Conservation (phyloP, 2,797 vertebrate genomes). For the Coreius guichenoti region DNA sequence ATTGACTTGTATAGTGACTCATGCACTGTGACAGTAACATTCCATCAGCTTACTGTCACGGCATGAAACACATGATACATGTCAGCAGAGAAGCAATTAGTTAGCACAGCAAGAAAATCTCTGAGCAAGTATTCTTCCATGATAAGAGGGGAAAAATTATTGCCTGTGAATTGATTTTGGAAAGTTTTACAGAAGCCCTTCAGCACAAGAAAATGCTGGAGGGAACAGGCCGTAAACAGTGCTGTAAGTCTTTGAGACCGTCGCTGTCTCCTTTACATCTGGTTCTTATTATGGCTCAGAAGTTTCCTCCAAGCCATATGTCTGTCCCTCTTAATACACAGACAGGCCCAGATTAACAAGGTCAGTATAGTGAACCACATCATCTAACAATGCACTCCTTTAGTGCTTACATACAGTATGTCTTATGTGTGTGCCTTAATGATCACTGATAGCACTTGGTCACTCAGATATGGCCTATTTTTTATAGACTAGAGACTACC, state of each 20-base stretch:
- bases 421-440: not conserved
- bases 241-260: conserved; percentile 63
- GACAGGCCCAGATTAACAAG: not conserved
- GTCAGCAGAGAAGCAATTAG: conserved; percentile 10
- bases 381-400: not conserved
- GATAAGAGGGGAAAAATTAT: not conserved
- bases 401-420: not conserved
- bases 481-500: not conserved
- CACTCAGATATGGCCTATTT: not conserved
- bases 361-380: conserved; percentile 3
- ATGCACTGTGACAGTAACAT: not conserved
- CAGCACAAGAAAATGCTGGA: not conserved
- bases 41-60: not conserved
- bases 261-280: conserved; percentile 76
- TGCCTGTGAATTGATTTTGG: conserved; percentile 14
- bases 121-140: not conserved
- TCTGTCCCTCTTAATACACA: conserved; percentile 57
- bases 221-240: conserved; percentile 61
- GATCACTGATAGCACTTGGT: not conserved
- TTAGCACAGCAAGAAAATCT: conserved; percentile 13
- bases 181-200: conserved; percentile 19
- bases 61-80: not conserved
- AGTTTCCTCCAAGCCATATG: conserved; percentile 74
- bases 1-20: not conserved
- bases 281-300: conserved; percentile 77